phyloP scores from a whole-genome alignment of 2,888 invertebrate genomes.

The Calameuta idolon region DNA sequence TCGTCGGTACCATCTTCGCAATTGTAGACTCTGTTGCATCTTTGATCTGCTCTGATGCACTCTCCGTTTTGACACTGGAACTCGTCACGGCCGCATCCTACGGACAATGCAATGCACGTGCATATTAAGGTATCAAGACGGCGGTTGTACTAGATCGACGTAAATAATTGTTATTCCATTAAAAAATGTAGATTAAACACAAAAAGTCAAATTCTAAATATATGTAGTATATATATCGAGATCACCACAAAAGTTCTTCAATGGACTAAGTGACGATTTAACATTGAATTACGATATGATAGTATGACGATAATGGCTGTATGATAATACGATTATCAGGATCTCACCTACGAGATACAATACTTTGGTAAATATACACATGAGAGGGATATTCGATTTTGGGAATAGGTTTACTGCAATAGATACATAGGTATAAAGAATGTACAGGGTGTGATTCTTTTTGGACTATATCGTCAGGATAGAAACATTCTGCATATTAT shows the following conservation, averaged over 20 bases:
- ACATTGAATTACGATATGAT: conserved; percentile 19
- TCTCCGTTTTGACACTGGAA: conserved; percentile 78
- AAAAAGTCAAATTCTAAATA: conserved; percentile 18
- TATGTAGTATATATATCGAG: neutral
- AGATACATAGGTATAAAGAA: neutral
- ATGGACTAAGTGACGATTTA: conserved; percentile 34
- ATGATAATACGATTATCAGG: neutral
- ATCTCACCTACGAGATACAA: neutral
- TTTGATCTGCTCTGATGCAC: conserved; percentile 69
- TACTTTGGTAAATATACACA: neutral
- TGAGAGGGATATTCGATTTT: neutral
- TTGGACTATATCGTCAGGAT: neutral
- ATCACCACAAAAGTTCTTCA: conserved; percentile 18
- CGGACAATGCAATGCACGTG: conserved; percentile 18
- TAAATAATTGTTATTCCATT: neutral
- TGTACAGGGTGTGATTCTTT: neutral
- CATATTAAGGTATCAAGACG: neutral
- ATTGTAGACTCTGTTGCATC: conserved; percentile 67
- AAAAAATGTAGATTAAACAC: conserved; percentile 10
- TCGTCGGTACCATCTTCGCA: conserved; percentile 69
- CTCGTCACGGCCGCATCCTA: conserved; percentile 75
- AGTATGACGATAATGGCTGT: neutral
- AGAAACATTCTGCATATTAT: neutral
- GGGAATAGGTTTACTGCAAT: neutral
- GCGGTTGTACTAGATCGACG: neutral